Percentiles rank a stretch among this genome's conserved stretches.
Conservation (phyloP, 2,888 invertebrate species). For the Myathropa florea region DNA sequence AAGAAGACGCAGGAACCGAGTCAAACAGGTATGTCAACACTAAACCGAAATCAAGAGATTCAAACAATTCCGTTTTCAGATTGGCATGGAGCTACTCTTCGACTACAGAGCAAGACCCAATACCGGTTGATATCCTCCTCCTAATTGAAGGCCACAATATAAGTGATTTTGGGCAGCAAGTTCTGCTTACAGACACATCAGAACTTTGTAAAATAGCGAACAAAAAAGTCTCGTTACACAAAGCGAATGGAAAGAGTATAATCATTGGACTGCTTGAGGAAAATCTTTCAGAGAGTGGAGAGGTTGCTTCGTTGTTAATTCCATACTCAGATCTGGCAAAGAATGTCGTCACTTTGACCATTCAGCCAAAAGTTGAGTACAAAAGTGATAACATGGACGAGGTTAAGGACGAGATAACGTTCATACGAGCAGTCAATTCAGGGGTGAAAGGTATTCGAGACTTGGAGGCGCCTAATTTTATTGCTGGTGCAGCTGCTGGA, state of each 20-base stretch:
- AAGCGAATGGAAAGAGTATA: constrained; percentile 34
- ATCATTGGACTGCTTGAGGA: constrained; percentile 76
- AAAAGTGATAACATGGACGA: constrained; percentile 76
- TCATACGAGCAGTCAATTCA: constrained; percentile 76
- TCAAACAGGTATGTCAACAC: constrained; percentile 71
- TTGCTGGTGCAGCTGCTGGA: constrained; percentile 78
- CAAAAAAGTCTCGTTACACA: constrained; percentile 57
- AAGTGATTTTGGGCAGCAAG: constrained; percentile 74
- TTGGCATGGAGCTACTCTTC: constrained; percentile 54
- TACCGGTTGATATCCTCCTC: constrained; percentile 74
- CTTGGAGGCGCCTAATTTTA: constrained; percentile 79
- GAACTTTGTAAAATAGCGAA: constrained; percentile 74
- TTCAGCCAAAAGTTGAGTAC: constrained; percentile 78
- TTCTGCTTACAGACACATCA: constrained; percentile 72
- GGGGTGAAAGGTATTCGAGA: constrained; percentile 70
- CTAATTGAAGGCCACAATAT: constrained; percentile 77
- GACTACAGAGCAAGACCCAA: constrained; percentile 39
- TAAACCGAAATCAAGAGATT: background rate
- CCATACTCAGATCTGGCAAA: constrained; percentile 75
- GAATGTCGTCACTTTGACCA: constrained; percentile 76
- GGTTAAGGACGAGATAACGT: constrained; percentile 75
- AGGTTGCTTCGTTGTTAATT: constrained; percentile 75
- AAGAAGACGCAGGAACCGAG: constrained; percentile 73
- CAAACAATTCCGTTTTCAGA: constrained; percentile 2
- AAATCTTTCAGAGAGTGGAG: constrained; percentile 76